Percentiles rank a stretch among this genome's conserved stretches.
Evolutionary conservation across 2,113 vertebrate genomes (phyloP).

Genomic region (Anarrhichthys ocellatus): DNA sequence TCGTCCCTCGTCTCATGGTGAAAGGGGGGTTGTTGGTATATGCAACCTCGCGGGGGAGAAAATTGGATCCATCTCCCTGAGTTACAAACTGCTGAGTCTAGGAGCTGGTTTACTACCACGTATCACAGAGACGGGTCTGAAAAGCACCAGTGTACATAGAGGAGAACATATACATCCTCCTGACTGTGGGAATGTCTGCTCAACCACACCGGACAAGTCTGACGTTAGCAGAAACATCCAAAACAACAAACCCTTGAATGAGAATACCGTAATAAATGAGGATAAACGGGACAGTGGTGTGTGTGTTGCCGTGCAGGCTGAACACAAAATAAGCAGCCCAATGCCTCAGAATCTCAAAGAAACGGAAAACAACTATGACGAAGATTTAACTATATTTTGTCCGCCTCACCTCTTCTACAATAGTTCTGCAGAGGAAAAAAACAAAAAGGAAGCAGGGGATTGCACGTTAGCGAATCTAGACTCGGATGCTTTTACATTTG

Average conservation of each 20-base stretch:
- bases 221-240: slow-evolving; percentile 33
- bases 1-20: slow-evolving; percentile 68
- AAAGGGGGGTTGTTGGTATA: slow-evolving; percentile 74
- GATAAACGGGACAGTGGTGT: background rate
- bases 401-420: slow-evolving; percentile 89
- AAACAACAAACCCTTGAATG: slow-evolving; percentile 7
- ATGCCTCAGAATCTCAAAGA: background rate
- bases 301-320: slow-evolving; percentile 31
- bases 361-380: slow-evolving; percentile 29
- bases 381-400: slow-evolving; percentile 81
- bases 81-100: slow-evolving; percentile 85
- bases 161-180: slow-evolving; percentile 13
- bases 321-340: slow-evolving; percentile 27
- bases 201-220: slow-evolving; percentile 9
- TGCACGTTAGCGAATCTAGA: slow-evolving; percentile 28
- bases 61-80: slow-evolving; percentile 83
- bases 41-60: slow-evolving; percentile 75
- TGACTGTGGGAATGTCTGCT: background rate
- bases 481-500: slow-evolving; percentile 42
- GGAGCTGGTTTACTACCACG: slow-evolving; percentile 75
- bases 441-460: slow-evolving; percentile 18
- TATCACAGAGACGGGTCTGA: slow-evolving; percentile 36
- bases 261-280: background rate
- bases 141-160: background rate
- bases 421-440: slow-evolving; percentile 53